Evolutionary conservation across 1,140 invertebrate genomes (phyloP).

Genomic region (Ostrea edulis): DNA sequence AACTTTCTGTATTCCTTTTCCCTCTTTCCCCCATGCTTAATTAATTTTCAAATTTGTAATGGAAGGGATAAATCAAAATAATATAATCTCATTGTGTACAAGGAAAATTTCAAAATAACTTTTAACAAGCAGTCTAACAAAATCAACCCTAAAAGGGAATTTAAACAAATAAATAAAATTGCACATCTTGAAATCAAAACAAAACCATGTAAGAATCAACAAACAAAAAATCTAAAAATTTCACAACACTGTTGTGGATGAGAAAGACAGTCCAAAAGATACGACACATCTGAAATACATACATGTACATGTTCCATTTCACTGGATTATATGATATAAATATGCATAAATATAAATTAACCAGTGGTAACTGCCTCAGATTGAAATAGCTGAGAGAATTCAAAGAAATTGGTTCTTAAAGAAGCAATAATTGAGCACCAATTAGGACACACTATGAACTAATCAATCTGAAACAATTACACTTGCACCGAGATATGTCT

Average conservation of each 20-base stretch:
- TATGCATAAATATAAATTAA: not conserved
- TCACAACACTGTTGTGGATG: constrained; percentile 27
- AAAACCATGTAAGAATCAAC: not conserved
- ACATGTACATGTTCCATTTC: not conserved
- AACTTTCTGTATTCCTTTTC: not conserved
- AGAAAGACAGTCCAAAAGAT: not conserved
- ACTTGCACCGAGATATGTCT: constrained; percentile 20
- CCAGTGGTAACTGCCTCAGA: constrained; percentile 23
- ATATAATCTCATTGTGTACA: constrained; percentile 26
- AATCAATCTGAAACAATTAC: constrained; percentile 29
- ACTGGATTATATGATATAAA: not conserved
- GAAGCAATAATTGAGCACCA: constrained; percentile 2
- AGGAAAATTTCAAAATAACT: not conserved
- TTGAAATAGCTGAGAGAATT: not conserved
- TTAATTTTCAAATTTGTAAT: not conserved
- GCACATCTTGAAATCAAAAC: constrained; percentile 27
- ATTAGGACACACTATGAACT: not conserved
- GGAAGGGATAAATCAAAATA: not conserved
- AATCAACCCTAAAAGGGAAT: not conserved
- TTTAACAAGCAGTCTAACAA: not conserved
- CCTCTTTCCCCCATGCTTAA: not conserved
- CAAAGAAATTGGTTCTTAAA: not conserved
- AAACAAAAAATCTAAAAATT: not conserved
- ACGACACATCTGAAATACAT: not conserved
- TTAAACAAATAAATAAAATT: constrained; percentile 33